Evolutionary conservation across 53 echinoderm and acorn worm species (phyloP), one percentile per base, ranked within the genome.

Genomic region (Stichopus horrens): DNA sequence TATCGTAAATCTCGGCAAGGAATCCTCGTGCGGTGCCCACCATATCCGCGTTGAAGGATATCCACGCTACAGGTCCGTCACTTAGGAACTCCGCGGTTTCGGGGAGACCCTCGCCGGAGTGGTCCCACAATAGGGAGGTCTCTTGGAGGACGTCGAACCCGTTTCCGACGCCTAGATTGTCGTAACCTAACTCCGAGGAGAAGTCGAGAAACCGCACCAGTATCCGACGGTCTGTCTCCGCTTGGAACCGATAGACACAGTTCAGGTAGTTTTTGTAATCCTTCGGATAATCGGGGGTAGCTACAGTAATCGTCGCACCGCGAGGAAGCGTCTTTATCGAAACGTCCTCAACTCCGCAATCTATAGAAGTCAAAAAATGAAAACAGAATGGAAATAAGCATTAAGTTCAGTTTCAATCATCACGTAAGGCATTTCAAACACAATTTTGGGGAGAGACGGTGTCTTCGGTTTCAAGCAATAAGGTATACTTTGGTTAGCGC

Each of bases 171-270:
- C 90, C 90, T 51, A 94, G 75, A 0, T 90, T 91, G 54, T 96
- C 96, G 83, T 92, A 96, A 23, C 80, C 86, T 74, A 86, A 75
- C 82, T 96, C 96, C 8, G 96, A 95, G 76, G 79, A 73, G 76
- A 96, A 96, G 19, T 93, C 93, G 77, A 88, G 90, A 65, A 96
- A 93, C 58, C 92, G 76, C 20, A 95, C 89, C 18, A 92, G 91
- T 65, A 95, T 58, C 7, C 88, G 86, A 21, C 91, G 87, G 53
- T 88, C 95, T 0, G 88, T 67, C 75, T 90, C 88, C 20, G 88
- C 91, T 22, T 81, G 88, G 83, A 96, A 91, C 76, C 89, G 92
- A 91, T 93, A 95, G 13, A 96, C 76, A 79, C 96, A 96, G 83
- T 93, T 91, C 67, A 93, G 86, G 51, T 93, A 92, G 88, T 95